A percentile compares a stretch with the other conserved stretches of the same genome.
phyloP scores from a whole-genome alignment of 2,888 invertebrate species.

The Lycocerus yunnanus region DNA sequence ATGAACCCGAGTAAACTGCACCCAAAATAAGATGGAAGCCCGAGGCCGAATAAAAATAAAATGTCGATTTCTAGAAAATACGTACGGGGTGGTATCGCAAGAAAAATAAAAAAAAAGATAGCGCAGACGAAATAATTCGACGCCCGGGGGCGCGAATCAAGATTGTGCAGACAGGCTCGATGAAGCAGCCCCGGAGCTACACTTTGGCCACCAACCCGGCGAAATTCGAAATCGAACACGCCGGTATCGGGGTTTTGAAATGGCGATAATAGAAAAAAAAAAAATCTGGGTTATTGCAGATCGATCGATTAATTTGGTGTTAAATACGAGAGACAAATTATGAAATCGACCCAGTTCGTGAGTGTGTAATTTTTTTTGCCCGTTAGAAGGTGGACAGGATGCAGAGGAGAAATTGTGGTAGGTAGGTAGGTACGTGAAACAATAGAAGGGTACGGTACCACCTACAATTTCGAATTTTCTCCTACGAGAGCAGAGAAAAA shows the following conservation, averaged over 20 bases:
- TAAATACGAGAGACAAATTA: slow-evolving; percentile 12
- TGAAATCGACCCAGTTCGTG: slow-evolving; percentile 16
- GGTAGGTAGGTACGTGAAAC: neutral
- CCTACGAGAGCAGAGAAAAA: neutral
- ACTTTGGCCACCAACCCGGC: neutral
- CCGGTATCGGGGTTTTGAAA: neutral
- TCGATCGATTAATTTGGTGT: neutral
- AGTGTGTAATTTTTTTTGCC: neutral
- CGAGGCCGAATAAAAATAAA: neutral
- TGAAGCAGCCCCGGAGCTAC: neutral
- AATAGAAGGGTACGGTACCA: slow-evolving; percentile 13
- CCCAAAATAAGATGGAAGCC: neutral
- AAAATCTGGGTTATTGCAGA: neutral
- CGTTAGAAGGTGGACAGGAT: neutral
- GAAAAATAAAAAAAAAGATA: neutral
- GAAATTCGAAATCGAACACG: neutral
- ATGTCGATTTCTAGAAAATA: neutral
- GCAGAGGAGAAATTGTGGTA: slow-evolving; percentile 8
- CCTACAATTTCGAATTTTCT: slow-evolving; percentile 7
- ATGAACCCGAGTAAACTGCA: neutral
- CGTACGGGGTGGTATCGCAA: neutral
- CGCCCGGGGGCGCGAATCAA: neutral
- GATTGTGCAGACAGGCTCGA: neutral
- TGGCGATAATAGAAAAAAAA: neutral
- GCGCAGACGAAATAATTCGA: neutral